Evolutionary conservation across 23 tunicate species (phyloP).

Genomic region (Trididemnum clinides): DNA sequence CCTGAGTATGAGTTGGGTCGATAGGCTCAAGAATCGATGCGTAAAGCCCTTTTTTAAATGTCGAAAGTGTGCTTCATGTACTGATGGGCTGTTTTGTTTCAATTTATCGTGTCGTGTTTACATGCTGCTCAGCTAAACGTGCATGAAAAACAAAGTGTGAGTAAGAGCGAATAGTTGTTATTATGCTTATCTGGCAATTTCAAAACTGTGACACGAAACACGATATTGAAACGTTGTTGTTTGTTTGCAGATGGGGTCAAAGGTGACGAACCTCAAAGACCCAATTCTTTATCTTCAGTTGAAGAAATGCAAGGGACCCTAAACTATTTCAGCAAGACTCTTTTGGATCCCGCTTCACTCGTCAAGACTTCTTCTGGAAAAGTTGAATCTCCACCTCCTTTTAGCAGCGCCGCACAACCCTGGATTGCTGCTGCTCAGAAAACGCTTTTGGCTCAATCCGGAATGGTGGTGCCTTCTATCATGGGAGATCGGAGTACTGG

Average conservation of each 20-base stretch:
- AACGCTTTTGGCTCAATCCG: conserved; percentile 49
- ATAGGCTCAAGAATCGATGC: too few relatives aligned
- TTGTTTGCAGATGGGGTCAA: conserved; percentile 37
- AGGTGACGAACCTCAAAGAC: conserved; percentile 59
- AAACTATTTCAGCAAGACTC: conserved; percentile 79
- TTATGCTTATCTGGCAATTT: neutral
- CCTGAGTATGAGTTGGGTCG: too few relatives aligned
- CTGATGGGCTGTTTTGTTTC: too few relatives aligned
- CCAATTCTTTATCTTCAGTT: conserved; percentile 87
- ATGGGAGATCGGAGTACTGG: neutral
- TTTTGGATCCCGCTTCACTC: conserved; percentile 39
- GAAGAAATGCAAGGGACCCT: conserved; percentile 92
- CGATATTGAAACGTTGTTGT: neutral
- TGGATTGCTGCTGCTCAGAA: conserved; percentile 61
- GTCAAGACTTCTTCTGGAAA: neutral
- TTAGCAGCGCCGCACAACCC: conserved; percentile 44
- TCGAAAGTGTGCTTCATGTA: too few relatives aligned
- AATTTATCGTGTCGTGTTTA: neutral
- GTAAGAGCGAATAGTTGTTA: neutral
- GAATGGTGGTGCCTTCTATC: conserved; percentile 25
- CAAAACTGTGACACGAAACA: neutral
- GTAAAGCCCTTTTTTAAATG: too few relatives aligned
- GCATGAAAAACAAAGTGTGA: conserved; percentile 15
- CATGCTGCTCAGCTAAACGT: conserved; percentile 5
- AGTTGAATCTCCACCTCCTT: neutral